These are phyloP conservation scores for Adelphocoris suturalis DNA, from an alignment of 2,888 invertebrate genomes.

Conservation along the genomic window DNA sequence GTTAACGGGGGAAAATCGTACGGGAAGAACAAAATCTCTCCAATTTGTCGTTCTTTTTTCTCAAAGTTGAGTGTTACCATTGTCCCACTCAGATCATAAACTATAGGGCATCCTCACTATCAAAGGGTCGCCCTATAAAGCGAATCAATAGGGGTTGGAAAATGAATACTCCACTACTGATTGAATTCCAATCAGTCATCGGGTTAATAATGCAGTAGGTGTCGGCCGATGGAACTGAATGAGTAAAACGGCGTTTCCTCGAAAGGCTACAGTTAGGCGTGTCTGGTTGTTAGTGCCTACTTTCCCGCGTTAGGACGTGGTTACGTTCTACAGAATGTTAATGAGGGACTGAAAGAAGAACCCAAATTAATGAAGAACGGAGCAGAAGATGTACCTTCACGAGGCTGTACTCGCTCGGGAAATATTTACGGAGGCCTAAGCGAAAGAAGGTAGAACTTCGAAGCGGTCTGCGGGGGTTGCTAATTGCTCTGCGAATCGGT, in stretches of 20 bases:
- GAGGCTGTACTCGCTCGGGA: background rate
- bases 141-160: too few relatives aligned
- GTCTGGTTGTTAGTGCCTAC: background rate
- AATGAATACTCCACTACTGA: background rate
- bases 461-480: background rate
- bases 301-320: slow-evolving; percentile 18
- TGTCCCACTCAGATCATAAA: too few relatives aligned
- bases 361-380: background rate
- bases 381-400: background rate
- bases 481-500: background rate
- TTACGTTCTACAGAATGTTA: slow-evolving; percentile 10
- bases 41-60: too few relatives aligned
- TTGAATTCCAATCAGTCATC: slow-evolving; percentile 27
- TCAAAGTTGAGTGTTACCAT: too few relatives aligned
- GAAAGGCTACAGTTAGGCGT: background rate
- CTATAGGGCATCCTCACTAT: too few relatives aligned
- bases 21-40: too few relatives aligned
- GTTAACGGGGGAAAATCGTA: too few relatives aligned
- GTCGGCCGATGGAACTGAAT: slow-evolving; percentile 1
- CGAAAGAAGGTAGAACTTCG: background rate
- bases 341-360: slow-evolving; percentile 14
- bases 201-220: slow-evolving; percentile 23
- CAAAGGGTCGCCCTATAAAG: too few relatives aligned
- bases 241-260: slow-evolving; percentile 16
- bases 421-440: background rate